Evolutionary conservation across 2,888 invertebrate genomes (phyloP), one percentile per base, ranked within the genome.

Genomic region (Drosophila tanythrix): DNA sequence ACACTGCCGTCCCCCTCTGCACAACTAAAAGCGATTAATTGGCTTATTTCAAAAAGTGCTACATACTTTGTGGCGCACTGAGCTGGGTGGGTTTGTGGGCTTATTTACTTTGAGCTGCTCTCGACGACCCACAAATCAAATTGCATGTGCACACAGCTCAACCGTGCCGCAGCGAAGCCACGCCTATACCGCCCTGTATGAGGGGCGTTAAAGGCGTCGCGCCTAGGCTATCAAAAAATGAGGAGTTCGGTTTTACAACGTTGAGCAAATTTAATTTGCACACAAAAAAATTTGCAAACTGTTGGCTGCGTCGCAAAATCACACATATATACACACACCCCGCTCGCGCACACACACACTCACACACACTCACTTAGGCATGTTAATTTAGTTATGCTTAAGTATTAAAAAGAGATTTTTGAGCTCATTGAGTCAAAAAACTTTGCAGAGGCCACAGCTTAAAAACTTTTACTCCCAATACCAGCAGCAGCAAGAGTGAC

Each of bases 371-470:
- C 61, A 75, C 72, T 70, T 70, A 50, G 74, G 72, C 76, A 77
- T 79, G 82, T 80, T 88, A 89, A 90, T 88, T 88, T 89, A 79
- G 89, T 90, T 89, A 84, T 84, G 88, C 81, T 78, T 81, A 87
- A 88, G 84, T 84, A 88, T 89, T 90, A 89, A 90, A 88, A 90
- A 85, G 87, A 88, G 89, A 89, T 90, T 88, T 83, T 81, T 83
- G 73, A 88, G 90, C 90, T 90, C 87, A 90, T 90, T 90, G 82
- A 82, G 84, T 76, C 80, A 80, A 86, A 79, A 82, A 86, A 87
- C 64, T 84, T 83, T 74, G 27, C 71, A 76, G 71, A 81, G 78
- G 78, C 78, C 78, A 58, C 77, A 79, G 81, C 79, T 79, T 79
- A 79, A 68, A 77, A 81, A 79, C 69, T 82, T 75, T 81, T 70